Evolutionary conservation across 2,113 vertebrate species (phyloP).

Genomic region (Vimba vimba): DNA sequence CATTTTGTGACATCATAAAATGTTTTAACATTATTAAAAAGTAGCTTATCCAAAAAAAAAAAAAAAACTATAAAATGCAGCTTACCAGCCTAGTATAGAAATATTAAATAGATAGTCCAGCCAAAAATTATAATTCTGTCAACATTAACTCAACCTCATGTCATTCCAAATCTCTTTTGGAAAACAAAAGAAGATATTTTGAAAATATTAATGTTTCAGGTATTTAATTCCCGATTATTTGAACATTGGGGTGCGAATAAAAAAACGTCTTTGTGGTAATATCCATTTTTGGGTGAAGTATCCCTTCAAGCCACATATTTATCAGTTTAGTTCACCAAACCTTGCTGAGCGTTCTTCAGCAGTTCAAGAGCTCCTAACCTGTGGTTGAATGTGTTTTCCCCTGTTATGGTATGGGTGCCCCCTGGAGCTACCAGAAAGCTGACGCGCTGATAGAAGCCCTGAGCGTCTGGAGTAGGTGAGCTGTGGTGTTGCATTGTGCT

Average conservation of each 20-base stretch:
- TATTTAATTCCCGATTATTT: neutral
- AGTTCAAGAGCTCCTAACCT: conserved; percentile 76
- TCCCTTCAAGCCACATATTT: neutral
- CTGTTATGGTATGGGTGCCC: conserved; percentile 90
- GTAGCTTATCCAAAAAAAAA: neutral
- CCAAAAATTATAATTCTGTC: neutral
- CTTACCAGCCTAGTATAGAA: neutral
- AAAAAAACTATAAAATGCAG: neutral
- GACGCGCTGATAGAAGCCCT: conserved; percentile 90
- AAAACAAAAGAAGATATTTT: neutral
- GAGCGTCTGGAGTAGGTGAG: conserved; percentile 69
- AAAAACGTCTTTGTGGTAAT: neutral
- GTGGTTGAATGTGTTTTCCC: conserved; percentile 92
- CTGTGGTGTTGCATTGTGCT: conserved; percentile 78
- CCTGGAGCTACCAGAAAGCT: conserved; percentile 88
- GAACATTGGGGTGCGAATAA: neutral
- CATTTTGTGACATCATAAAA: neutral
- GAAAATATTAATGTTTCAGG: too few relatives aligned
- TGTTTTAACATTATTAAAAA: neutral
- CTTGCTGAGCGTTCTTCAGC: neutral
- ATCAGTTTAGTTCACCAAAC: neutral
- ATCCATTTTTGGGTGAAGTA: neutral
- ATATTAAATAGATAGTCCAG: neutral
- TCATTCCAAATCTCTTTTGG: neutral
- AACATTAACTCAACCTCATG: neutral